Conservation (phyloP, 2,797 vertebrate species). For the Chelon labrosus region DNA sequence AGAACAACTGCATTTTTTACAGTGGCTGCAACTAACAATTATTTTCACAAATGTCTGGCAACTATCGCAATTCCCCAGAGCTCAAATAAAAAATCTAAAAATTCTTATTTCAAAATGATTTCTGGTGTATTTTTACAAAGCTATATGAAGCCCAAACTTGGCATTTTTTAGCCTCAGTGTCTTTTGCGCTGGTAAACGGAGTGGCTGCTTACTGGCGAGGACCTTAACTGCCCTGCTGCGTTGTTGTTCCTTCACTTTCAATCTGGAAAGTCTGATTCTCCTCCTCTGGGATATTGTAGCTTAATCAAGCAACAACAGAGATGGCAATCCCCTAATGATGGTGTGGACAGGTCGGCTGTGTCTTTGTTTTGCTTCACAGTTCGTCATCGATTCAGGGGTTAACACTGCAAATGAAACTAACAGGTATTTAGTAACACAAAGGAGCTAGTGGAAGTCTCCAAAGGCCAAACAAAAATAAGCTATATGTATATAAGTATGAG, state of each 20-base stretch:
- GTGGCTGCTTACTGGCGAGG: not conserved
- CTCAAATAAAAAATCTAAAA: too few species aligned
- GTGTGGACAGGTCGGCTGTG: conserved; percentile 26
- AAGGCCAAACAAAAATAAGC: conserved; percentile 42
- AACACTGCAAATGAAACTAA: conserved; percentile 36
- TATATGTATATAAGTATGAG: conserved; percentile 27
- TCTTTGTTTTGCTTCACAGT: conserved; percentile 28
- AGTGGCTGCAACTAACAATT: too few species aligned
- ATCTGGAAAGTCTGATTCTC: not conserved
- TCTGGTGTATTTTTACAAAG: too few species aligned
- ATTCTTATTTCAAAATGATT: too few species aligned
- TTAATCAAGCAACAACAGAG: conserved; percentile 10
- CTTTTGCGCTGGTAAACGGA: not conserved
- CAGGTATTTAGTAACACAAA: conserved; percentile 27
- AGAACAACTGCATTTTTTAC: too few species aligned
- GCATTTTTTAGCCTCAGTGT: not conserved
- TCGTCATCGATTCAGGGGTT: conserved; percentile 36
- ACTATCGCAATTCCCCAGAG: too few species aligned
- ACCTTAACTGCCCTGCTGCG: not conserved
- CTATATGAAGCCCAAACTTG: not conserved
- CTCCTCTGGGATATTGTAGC: conserved; percentile 10
- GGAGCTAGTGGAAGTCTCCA: conserved; percentile 35
- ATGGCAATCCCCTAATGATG: conserved; percentile 7
- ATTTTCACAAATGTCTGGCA: too few species aligned
- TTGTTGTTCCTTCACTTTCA: not conserved